Percentiles rank a stretch among this genome's conserved stretches.
Conservation (phyloP, 2,797 vertebrate species). For the Bradypodion pumilum region DNA sequence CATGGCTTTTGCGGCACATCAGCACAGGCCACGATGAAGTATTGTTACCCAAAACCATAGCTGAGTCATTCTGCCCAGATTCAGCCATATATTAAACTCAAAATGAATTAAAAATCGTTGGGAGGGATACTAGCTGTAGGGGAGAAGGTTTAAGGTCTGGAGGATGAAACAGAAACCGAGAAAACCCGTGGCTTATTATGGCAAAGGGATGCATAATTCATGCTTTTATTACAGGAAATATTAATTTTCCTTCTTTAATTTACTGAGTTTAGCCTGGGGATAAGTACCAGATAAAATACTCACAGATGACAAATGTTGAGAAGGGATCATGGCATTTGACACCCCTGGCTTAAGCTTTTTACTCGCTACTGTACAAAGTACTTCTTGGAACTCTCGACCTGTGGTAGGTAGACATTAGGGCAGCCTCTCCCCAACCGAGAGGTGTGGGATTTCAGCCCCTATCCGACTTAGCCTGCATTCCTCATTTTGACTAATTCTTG, state of each 20-base stretch:
- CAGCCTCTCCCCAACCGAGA: no score
- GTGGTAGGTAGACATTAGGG: no score
- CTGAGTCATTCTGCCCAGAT: not conserved
- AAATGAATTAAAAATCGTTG: slow-evolving; percentile 8
- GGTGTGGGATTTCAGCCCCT: no score
- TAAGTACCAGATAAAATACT: not conserved
- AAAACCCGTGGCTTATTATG: not conserved
- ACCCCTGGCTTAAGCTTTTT: not conserved
- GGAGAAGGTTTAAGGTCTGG: not conserved
- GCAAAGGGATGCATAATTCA: not conserved
- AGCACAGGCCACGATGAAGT: not conserved
- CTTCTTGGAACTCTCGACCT: not conserved
- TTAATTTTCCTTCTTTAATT: slow-evolving; percentile 18
- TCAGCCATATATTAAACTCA: not conserved
- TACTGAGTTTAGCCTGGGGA: not conserved
- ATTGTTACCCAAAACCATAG: not conserved
- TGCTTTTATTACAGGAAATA: not conserved
- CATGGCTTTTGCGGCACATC: no score
- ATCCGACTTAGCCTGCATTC: no score
- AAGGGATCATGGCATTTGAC: not conserved
- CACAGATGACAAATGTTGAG: not conserved
- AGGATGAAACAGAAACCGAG: not conserved
- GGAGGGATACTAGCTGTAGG: not conserved
- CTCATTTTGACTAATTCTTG: no score
- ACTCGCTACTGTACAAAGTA: not conserved